Evolutionary conservation across 2,888 invertebrate genomes (phyloP).

Genomic region (Synergus laeviventris): DNA sequence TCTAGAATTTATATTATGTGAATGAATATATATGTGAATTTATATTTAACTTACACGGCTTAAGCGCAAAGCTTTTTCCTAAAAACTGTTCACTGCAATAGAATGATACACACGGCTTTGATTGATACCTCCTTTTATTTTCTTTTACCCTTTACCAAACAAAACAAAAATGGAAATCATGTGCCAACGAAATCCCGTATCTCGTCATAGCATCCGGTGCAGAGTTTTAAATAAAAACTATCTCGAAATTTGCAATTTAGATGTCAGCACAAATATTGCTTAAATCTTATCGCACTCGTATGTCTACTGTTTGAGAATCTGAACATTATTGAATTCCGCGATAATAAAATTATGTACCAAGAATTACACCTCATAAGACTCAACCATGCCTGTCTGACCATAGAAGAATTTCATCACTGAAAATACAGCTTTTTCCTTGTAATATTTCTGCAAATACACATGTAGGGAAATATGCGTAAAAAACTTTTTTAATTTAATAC

Average conservation of each 20-base stretch:
- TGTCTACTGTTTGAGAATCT: not conserved
- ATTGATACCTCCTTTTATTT: not conserved
- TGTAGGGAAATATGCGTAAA: not conserved
- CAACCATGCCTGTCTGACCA: not conserved
- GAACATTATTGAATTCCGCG: not conserved
- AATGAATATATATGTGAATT: no score
- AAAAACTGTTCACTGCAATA: not conserved
- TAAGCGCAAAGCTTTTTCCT: not conserved
- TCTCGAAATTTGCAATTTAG: not conserved
- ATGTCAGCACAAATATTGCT: not conserved
- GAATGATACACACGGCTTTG: not conserved
- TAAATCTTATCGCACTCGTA: not conserved
- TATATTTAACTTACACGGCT: no score
- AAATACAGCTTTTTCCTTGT: not conserved
- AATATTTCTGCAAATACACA: not conserved
- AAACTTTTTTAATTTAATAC: constrained; percentile 5
- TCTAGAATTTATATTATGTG: no score
- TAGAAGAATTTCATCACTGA: constrained; percentile 19
- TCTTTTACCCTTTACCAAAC: not conserved
- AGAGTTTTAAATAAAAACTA: not conserved
- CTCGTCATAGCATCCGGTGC: not conserved
- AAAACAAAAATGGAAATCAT: not conserved
- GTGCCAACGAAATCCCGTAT: not conserved
- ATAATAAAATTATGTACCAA: not conserved
- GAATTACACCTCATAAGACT: not conserved